phyloP scores from a whole-genome alignment of 2,797 vertebrate species.

The Picus viridis region DNA sequence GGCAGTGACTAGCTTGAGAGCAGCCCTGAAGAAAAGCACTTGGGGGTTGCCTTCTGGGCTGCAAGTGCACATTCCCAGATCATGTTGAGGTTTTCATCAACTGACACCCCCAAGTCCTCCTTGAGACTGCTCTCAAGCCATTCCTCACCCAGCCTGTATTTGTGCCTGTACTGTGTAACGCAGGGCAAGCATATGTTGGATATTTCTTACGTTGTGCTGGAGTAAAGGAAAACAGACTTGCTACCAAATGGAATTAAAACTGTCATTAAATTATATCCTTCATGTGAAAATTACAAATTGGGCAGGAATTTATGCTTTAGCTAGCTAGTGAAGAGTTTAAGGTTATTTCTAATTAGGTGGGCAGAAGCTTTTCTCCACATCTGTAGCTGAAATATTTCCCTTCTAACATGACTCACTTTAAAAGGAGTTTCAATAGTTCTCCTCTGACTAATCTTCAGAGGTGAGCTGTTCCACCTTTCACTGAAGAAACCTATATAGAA shows the following conservation, averaged over 20 bases:
- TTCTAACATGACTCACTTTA: neutral
- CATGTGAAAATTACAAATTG: neutral
- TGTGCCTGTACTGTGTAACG: too few species aligned
- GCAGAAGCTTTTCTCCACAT: neutral
- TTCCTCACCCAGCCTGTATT: too few species aligned
- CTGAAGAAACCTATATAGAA: neutral
- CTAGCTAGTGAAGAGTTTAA: neutral
- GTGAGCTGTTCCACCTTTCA: neutral
- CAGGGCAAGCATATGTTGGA: fast-evolving
- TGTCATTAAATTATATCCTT: neutral
- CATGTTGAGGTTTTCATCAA: too few species aligned
- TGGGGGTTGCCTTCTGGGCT: too few species aligned
- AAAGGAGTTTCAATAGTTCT: neutral
- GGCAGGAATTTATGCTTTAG: neutral
- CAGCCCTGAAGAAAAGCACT: too few species aligned
- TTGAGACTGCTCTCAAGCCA: too few species aligned
- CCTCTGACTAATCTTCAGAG: neutral
- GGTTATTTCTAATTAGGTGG: neutral
- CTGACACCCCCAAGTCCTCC: too few species aligned
- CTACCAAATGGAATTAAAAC: neutral
- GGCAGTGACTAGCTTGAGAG: too few species aligned
- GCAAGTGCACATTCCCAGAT: too few species aligned
- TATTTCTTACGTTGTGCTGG: fast-evolving
- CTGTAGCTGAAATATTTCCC: neutral
- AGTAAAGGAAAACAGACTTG: neutral